Conservation (phyloP, 2,888 invertebrate genomes). For the Dynastes grantii region DNA sequence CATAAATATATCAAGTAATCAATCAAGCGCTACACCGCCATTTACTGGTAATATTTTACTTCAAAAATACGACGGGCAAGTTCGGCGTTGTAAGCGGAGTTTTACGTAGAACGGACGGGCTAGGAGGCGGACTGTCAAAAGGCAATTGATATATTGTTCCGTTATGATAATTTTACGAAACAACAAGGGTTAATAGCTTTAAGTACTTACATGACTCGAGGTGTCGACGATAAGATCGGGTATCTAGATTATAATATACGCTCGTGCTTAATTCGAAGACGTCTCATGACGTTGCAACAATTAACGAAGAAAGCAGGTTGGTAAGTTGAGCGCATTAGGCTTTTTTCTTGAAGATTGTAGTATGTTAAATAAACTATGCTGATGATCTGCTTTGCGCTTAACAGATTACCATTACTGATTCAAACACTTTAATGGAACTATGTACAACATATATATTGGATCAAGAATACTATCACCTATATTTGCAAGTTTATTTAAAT, state of each 20-base stretch:
- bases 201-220: constrained; percentile 35
- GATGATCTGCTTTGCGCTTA: no score
- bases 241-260: constrained; percentile 22
- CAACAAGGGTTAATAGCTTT: constrained; percentile 41
- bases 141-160: constrained; percentile 43
- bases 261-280: constrained; percentile 19
- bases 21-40: constrained; percentile 39
- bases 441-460: no score
- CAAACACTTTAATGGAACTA: no score
- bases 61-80: constrained; percentile 14
- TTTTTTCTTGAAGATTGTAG: no score
- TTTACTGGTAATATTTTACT: constrained; percentile 40
- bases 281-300: constrained; percentile 27
- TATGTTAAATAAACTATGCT: no score
- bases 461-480: no score
- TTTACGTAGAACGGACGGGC: constrained; percentile 15
- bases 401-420: no score
- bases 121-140: constrained; percentile 17
- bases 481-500: no score
- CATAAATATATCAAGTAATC: constrained; percentile 35
- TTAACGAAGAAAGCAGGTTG: neutral
- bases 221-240: constrained; percentile 40
- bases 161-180: constrained; percentile 40
- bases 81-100: neutral
- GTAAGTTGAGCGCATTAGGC: neutral